Evolutionary conservation across 2,797 vertebrate species (phyloP), one percentile per base, ranked within the genome.

Genomic region (Ficedula albicollis): DNA sequence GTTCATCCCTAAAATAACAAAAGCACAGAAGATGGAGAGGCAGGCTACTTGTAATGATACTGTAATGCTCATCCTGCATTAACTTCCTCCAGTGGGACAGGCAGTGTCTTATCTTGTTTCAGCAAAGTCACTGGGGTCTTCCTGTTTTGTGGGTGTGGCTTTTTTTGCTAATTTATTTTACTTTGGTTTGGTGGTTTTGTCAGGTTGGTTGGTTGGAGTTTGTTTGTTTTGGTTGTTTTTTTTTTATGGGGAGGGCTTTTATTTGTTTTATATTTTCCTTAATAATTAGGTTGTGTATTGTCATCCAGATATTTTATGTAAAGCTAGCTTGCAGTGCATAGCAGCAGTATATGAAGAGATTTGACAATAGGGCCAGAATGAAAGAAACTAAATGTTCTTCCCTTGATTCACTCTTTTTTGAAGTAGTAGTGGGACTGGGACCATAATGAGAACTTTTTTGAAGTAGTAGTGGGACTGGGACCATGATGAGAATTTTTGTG

Each of bases 111-210:
- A 94, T 94, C 96, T 92, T 76, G 29, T 55, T 69, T 63, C 59
- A 66, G n/a, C 92, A 96, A 63, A 39, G 59, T 63, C 52, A 23
- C 17, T 56, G 48, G 18, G 76, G 74, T 86, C 88, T 95, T 95
- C 93, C 95, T 91, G 70, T 36, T 76, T 43, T 22, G 16, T 49
- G 11, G 2, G 4, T n/a, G 9, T 9, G 18, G 20, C 15, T 7
- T 54, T 60, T 64, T 66, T 60, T 38, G 1, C 2, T 27, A 46
- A 41, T 59, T 84, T 78, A 21, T 72, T 72, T 72, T 41, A 10
- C 18, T 59, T 44, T 32, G 15, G 14, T 39, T 83, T 44, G 44
- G 27, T 41, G 55, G 8, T 9, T 66, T 52, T 52, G 23, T n/a
- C 19, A 18, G 13, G 43, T 25, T 64, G 23, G 8, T 66, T 27